A percentile compares a stretch with the other conserved stretches of the same genome.
These are phyloP conservation scores for Phrynosoma platyrhinos DNA, from an alignment of 2,113 vertebrate species.

Conservation along the genomic window DNA sequence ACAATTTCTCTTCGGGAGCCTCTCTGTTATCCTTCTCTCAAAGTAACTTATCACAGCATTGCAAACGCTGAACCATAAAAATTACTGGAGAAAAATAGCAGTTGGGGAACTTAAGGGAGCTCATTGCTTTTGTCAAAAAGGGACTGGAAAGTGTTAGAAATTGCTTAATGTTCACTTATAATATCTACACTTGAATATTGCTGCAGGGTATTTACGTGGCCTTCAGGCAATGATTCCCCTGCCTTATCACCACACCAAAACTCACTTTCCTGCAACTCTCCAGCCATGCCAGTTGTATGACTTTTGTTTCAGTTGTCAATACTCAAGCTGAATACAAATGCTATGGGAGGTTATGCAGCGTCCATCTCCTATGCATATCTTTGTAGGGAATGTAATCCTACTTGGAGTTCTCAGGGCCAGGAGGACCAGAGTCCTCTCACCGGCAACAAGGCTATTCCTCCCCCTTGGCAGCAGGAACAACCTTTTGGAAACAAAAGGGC, in stretches of 20 bases:
- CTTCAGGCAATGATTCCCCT: background rate
- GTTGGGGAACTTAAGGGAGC: slow-evolving; percentile 47
- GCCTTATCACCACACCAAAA: too few relatives aligned
- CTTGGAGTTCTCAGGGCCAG: background rate
- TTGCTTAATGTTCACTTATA: slow-evolving; percentile 36
- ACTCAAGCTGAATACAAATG: background rate
- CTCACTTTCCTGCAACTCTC: background rate
- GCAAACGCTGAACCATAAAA: slow-evolving; percentile 70
- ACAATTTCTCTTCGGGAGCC: slow-evolving; percentile 76
- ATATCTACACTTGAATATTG: background rate
- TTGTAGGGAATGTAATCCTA: background rate
- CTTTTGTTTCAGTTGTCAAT: background rate
- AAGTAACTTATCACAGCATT: slow-evolving; percentile 65
- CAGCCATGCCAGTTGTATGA: background rate
- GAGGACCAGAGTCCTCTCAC: too few relatives aligned
- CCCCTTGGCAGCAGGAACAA: background rate
- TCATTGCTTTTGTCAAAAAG: slow-evolving; percentile 40
- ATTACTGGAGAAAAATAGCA: slow-evolving; percentile 64
- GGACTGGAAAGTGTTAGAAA: slow-evolving; percentile 60
- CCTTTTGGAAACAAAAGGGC: background rate
- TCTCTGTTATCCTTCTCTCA: slow-evolving; percentile 66
- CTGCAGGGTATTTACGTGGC: accelerated
- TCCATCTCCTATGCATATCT: background rate
- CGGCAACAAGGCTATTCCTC: background rate
- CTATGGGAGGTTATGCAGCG: background rate